Evolutionary conservation across 30 jellyfish, hydroid and myxozoan genomes (phyloP), one percentile per base, ranked within the genome.

Genomic region (Cassiopea andromeda): DNA sequence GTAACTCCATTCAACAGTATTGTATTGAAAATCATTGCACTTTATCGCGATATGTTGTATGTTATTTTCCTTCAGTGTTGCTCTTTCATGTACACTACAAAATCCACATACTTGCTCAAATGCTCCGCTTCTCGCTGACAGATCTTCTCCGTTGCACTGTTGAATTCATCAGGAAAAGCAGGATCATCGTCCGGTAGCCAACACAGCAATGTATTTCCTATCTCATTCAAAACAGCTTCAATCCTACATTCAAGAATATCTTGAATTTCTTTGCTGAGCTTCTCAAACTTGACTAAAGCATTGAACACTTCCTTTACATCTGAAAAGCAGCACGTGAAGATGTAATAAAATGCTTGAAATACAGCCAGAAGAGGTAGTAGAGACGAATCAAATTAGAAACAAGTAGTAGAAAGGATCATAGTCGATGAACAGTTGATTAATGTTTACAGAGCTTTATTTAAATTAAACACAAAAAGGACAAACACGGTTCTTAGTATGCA

Each of bases 241-340:
- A 92, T 81, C 16, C 98, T 83, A 66, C 98, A 92, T 45, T 85
- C 95, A 44, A 92, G 90, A 64, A 87, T 81, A 75, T 92, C 98
- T 46, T 75, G 77, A n/a, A 92, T 86, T 74, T 88, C 95, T 75
- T 87, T 92, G 78, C 88, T 86, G 59, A 92, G 84, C 48, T 76
- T 91, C 45, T 92, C 93, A 27, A 92, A 80, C 47, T 61, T 64
- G 46, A 44, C 57, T 81, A 92, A 69, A 15, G 98, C 93, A 54
- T 27, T 78, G 75, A 45, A 80, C 69, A 92, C 93, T 27, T 87
- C 91, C n/a, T 89, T 73, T 10, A 92, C 92, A 57, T 86, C 98
- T 92, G 61, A 43, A 46, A 69, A 38, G 17, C 38, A 47, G 49
- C 16, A 45, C 12, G 64, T 10, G 64, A 3, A 3, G 64, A 54